Conservation (phyloP, 2,797 vertebrate species). For the Chelmon rostratus region DNA sequence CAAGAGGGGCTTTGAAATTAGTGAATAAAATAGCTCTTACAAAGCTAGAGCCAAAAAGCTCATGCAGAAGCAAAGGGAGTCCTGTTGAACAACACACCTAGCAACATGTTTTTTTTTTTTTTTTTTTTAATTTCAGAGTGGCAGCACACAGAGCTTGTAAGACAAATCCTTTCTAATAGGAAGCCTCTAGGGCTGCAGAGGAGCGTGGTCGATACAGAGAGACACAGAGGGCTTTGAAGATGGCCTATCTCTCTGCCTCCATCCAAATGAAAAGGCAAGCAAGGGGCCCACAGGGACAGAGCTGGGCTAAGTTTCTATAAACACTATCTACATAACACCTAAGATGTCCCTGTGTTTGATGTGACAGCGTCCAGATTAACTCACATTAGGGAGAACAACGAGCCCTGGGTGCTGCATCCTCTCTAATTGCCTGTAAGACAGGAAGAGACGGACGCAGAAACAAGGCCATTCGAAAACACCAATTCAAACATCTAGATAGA, state of each 20-base stretch:
- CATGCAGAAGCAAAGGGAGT: constrained; percentile 16
- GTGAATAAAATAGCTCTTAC: constrained; percentile 21
- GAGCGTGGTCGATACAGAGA: constrained; percentile 75
- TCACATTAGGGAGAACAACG: constrained; percentile 81
- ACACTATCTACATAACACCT: constrained; percentile 81
- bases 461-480: constrained; percentile 42
- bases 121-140: constrained; percentile 50
- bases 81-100: constrained; percentile 29
- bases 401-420: constrained; percentile 49
- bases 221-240: constrained; percentile 80
- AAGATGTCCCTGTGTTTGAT: constrained; percentile 82
- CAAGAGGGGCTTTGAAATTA: constrained; percentile 30
- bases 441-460: constrained; percentile 50
- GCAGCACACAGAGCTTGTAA: constrained; percentile 73
- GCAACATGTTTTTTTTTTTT: constrained; percentile 15
- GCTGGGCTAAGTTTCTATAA: constrained; percentile 82
- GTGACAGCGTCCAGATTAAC: constrained; percentile 82
- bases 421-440: constrained; percentile 50
- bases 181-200: constrained; percentile 73
- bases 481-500: constrained; percentile 42
- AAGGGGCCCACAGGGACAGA: constrained; percentile 65
- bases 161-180: constrained; percentile 83
- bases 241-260: constrained; percentile 73
- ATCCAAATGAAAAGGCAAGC: constrained; percentile 76
- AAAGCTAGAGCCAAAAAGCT: constrained; percentile 22